These are phyloP conservation scores for Stenolophus ochropezus DNA, from an alignment of 2,888 invertebrate genomes.

Conservation along the genomic window DNA sequence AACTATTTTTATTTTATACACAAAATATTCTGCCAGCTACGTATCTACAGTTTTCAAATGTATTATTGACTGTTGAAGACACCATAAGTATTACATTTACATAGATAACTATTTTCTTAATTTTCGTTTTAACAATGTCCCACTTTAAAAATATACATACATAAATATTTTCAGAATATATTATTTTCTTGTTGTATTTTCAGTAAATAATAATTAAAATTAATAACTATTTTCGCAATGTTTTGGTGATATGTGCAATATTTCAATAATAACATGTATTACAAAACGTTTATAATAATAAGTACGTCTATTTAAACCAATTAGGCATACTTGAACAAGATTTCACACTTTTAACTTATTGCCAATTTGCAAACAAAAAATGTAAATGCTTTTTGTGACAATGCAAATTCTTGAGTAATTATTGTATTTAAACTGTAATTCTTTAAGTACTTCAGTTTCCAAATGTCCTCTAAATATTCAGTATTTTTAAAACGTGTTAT, in stretches of 20 bases:
- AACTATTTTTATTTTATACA: too few relatives aligned
- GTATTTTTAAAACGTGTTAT: neutral
- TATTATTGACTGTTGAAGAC: too few relatives aligned
- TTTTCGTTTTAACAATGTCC: too few relatives aligned
- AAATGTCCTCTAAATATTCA: neutral
- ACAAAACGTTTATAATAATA: neutral
- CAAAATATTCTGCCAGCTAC: too few relatives aligned
- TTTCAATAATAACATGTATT: neutral
- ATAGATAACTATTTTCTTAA: too few relatives aligned
- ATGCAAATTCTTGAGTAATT: constrained; percentile 15
- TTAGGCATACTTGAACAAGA: constrained; percentile 10
- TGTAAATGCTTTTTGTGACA: constrained; percentile 4
- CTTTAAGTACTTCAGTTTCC: neutral
- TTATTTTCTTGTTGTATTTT: neutral
- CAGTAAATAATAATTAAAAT: constrained; percentile 37
- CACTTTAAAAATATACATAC: too few relatives aligned
- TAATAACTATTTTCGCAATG: constrained; percentile 23
- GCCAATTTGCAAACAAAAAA: neutral
- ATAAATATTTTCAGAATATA: too few relatives aligned
- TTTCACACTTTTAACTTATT: constrained; percentile 22
- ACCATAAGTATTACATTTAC: too few relatives aligned
- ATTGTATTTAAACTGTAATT: constrained; percentile 8
- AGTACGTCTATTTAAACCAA: neutral
- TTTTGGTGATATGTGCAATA: neutral
- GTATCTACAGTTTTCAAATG: too few relatives aligned